These are phyloP conservation scores for Troides helena DNA, from an alignment of 2,888 invertebrate genomes.

Conservation along the genomic window DNA sequence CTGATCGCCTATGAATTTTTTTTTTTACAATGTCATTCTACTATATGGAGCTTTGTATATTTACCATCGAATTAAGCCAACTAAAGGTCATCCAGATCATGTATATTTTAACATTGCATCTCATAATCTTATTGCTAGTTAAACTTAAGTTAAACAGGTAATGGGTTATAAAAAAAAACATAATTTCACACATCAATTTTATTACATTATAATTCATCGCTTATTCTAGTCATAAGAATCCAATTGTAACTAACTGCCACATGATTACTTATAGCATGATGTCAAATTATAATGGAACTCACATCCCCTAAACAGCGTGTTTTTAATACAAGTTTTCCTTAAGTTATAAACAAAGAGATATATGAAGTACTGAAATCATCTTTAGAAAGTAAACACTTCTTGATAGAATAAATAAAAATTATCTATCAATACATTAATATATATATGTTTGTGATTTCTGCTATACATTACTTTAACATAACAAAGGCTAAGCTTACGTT, in stretches of 20 bases:
- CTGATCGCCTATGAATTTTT: too few relatives aligned
- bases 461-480: too few relatives aligned
- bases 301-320: background rate
- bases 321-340: background rate
- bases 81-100: too few relatives aligned
- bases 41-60: background rate
- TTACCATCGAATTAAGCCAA: background rate
- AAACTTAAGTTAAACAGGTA: background rate
- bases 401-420: too few relatives aligned
- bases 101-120: too few relatives aligned
- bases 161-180: background rate
- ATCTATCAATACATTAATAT: too few relatives aligned
- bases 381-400: too few relatives aligned
- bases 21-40: background rate
- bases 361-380: too few relatives aligned
- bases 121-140: too few relatives aligned
- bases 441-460: background rate
- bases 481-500: background rate
- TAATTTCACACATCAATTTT: slow-evolving; percentile 12
- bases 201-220: slow-evolving; percentile 10
- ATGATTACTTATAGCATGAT: background rate
- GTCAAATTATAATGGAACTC: background rate
- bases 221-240: slow-evolving; percentile 29
- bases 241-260: background rate
- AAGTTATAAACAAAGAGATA: too few relatives aligned